phyloP scores from a whole-genome alignment of 2,113 vertebrate genomes.

The Saccopteryx bilineata region DNA sequence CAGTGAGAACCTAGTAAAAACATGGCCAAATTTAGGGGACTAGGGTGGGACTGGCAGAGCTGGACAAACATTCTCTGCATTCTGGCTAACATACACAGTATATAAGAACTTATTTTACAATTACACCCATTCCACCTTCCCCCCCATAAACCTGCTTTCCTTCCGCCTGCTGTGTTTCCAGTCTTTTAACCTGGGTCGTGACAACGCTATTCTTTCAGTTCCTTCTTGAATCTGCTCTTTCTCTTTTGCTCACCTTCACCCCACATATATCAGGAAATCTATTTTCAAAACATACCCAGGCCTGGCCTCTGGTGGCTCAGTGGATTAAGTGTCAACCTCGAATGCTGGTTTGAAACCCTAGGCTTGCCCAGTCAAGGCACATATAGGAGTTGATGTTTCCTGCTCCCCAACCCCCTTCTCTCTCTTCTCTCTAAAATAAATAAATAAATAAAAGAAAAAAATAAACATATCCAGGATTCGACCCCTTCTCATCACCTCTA shows the following conservation, averaged over 20 bases:
- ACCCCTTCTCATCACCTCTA: neutral
- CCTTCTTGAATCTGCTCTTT: neutral
- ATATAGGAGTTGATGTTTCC: too few relatives aligned
- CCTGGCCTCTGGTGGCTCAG: too few relatives aligned
- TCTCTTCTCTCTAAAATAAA: too few relatives aligned
- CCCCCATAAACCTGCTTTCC: neutral
- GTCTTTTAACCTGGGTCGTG: neutral
- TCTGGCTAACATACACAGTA: neutral
- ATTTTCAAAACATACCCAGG: conserved; percentile 6
- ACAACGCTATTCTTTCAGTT: neutral
- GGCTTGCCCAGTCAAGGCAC: too few relatives aligned
- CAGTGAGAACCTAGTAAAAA: conserved; percentile 50
- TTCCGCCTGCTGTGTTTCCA: neutral
- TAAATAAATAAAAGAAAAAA: too few relatives aligned
- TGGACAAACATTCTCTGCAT: neutral
- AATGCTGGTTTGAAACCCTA: too few relatives aligned
- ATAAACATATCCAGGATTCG: neutral
- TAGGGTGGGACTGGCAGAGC: neutral
- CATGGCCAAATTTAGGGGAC: neutral
- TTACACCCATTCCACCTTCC: neutral
- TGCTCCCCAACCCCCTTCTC: too few relatives aligned
- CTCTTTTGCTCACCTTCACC: neutral
- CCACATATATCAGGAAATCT: conserved; percentile 11
- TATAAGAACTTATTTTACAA: neutral
- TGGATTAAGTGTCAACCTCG: too few relatives aligned